phyloP scores from a whole-genome alignment of 2,113 vertebrate species.

The Brevimyrus niger region DNA sequence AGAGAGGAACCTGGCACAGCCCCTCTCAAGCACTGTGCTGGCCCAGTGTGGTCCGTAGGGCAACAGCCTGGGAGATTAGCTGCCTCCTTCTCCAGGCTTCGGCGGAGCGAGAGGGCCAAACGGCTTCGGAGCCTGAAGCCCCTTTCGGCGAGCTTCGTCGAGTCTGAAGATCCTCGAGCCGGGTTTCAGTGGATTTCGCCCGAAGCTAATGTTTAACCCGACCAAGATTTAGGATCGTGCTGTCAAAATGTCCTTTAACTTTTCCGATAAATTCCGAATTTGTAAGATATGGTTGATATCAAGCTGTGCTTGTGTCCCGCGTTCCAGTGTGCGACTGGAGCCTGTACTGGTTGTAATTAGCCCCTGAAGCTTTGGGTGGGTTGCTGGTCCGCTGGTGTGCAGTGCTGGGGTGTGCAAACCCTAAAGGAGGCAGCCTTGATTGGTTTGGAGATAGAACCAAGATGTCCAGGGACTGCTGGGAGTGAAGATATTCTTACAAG shows the following conservation, averaged over 20 bases:
- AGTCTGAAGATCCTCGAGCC: background rate
- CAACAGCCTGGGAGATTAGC: background rate
- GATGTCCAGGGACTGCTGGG: slow-evolving; percentile 8
- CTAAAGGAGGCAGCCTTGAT: background rate
- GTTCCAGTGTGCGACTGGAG: background rate
- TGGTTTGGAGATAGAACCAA: slow-evolving; percentile 7
- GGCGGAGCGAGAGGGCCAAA: background rate
- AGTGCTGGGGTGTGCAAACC: background rate
- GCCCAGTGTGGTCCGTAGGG: background rate
- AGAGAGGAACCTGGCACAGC: slow-evolving; percentile 58
- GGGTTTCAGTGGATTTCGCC: background rate
- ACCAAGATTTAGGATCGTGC: background rate
- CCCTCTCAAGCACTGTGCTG: slow-evolving; percentile 41
- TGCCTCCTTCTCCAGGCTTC: background rate
- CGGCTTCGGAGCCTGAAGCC: background rate
- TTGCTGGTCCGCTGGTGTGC: background rate
- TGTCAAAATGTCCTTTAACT: slow-evolving; percentile 19
- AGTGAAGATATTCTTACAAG: slow-evolving; percentile 30
- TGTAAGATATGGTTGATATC: background rate
- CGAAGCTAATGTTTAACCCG: background rate
- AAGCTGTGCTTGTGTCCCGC: background rate
- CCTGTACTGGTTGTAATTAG: background rate
- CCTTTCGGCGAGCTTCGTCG: background rate
- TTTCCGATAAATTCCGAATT: background rate
- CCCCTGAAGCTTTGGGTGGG: background rate